Percentiles rank a stretch among this genome's conserved stretches.
phyloP scores from a whole-genome alignment of 1,140 invertebrate genomes.

The Chironomus tepperi region DNA sequence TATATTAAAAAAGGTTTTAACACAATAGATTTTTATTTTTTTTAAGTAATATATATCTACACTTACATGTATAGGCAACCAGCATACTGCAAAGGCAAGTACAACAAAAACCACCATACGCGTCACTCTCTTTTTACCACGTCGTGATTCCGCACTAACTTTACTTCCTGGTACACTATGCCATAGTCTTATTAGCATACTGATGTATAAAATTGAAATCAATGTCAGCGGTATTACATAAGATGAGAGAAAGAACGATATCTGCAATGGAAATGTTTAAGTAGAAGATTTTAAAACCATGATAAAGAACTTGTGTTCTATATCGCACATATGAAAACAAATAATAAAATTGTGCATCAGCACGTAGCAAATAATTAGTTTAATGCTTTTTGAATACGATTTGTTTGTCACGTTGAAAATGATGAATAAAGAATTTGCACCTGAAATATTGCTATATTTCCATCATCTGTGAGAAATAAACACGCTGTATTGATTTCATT shows the following conservation, averaged over 20 bases:
- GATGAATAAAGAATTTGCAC: neutral
- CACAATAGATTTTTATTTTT: too few species aligned
- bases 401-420: constrained; percentile 41
- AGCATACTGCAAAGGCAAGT: constrained; percentile 89
- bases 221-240: constrained; percentile 75
- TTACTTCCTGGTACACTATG: constrained; percentile 66
- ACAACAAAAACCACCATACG: constrained; percentile 90
- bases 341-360: neutral
- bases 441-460: constrained; percentile 43
- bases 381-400: constrained; percentile 42
- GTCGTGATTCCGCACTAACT: constrained; percentile 48
- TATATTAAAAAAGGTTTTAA: too few species aligned
- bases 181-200: constrained; percentile 84
- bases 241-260: constrained; percentile 75
- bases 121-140: constrained; percentile 84
- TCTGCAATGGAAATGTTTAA: constrained; percentile 41
- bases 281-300: neutral
- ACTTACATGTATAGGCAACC: constrained; percentile 87
- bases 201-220: constrained; percentile 82
- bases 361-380: neutral
- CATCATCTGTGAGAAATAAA: constrained; percentile 53
- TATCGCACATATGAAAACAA: neutral
- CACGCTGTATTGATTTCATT: constrained; percentile 53
- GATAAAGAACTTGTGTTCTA: neutral
- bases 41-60: too few species aligned